A percentile compares a stretch with the other conserved stretches of the same genome.
Evolutionary conservation across 2,888 invertebrate genomes (phyloP).

Genomic region (Cheilosia vulpina): DNA sequence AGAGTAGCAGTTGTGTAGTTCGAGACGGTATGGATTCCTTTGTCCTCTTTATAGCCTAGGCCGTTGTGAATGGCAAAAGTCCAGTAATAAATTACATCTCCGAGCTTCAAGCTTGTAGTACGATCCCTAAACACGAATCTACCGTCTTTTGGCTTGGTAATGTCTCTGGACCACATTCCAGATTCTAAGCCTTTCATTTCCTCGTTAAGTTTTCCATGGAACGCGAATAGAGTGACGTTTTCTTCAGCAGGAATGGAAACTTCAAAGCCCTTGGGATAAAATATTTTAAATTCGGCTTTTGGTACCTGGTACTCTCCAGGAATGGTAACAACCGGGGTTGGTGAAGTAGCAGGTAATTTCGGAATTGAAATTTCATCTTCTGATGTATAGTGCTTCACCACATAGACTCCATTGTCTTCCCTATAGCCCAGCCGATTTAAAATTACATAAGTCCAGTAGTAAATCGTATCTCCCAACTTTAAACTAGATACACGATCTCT

Average conservation of each 20-base stretch:
- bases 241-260: conserved; percentile 85
- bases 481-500: conserved; percentile 85
- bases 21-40: conserved; percentile 81
- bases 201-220: conserved; percentile 89
- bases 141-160: conserved; percentile 86
- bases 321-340: neutral
- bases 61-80: conserved; percentile 88
- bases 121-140: conserved; percentile 87
- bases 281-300: conserved; percentile 83
- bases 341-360: neutral
- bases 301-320: conserved; percentile 81
- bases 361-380: neutral
- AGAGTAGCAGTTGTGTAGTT: neutral
- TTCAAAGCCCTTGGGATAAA: conserved; percentile 83
- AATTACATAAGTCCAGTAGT: conserved; percentile 90
- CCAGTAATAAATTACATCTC: conserved; percentile 90
- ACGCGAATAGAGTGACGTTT: conserved; percentile 88
- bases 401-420: conserved; percentile 84
- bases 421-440: conserved; percentile 88
- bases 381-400: neutral
- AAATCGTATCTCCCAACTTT: conserved; percentile 87
- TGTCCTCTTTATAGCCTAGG: conserved; percentile 87
- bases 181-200: conserved; percentile 88
- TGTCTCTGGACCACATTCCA: conserved; percentile 87
- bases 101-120: conserved; percentile 85